These are phyloP conservation scores for Neuroscelio doddi DNA, from an alignment of 2,888 invertebrate species.

Conservation along the genomic window DNA sequence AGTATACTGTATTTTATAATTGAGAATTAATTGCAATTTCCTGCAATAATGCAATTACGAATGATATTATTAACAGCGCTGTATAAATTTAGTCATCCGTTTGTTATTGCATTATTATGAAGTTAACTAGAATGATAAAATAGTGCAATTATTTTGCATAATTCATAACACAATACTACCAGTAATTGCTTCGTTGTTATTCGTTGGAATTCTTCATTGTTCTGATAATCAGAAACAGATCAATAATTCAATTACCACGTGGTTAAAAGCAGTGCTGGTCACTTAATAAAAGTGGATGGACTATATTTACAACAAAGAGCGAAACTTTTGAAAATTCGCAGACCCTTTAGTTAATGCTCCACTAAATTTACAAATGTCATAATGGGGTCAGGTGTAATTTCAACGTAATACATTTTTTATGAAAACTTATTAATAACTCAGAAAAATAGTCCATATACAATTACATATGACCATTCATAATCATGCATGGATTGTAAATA, in stretches of 20 bases:
- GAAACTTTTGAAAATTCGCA: slow-evolving; percentile 29
- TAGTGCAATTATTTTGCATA: slow-evolving; percentile 36
- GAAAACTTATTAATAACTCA: slow-evolving; percentile 36
- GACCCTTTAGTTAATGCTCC: too few relatives aligned
- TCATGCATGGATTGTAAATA: too few relatives aligned
- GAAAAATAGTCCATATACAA: too few relatives aligned
- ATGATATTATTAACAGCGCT: neutral
- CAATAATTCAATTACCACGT: slow-evolving; percentile 25
- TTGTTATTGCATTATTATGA: slow-evolving; percentile 33
- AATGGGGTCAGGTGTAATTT: slow-evolving; percentile 5
- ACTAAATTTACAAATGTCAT: too few relatives aligned
- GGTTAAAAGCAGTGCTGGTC: slow-evolving; percentile 19
- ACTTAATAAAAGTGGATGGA: slow-evolving; percentile 31
- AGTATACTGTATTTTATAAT: too few relatives aligned
- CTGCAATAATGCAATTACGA: neutral
- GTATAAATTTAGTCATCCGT: neutral
- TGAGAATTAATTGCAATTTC: too few relatives aligned
- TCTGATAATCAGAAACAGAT: slow-evolving; percentile 38
- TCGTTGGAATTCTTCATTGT: slow-evolving; percentile 30
- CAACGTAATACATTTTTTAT: slow-evolving; percentile 31
- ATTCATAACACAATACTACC: slow-evolving; percentile 25
- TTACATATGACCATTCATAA: too few relatives aligned
- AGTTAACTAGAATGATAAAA: slow-evolving; percentile 31
- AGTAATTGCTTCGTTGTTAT: slow-evolving; percentile 35
- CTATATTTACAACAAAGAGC: slow-evolving; percentile 20